Evolutionary conservation across 2,888 invertebrate species (phyloP).

Genomic region (Lydus trimaculatus): DNA sequence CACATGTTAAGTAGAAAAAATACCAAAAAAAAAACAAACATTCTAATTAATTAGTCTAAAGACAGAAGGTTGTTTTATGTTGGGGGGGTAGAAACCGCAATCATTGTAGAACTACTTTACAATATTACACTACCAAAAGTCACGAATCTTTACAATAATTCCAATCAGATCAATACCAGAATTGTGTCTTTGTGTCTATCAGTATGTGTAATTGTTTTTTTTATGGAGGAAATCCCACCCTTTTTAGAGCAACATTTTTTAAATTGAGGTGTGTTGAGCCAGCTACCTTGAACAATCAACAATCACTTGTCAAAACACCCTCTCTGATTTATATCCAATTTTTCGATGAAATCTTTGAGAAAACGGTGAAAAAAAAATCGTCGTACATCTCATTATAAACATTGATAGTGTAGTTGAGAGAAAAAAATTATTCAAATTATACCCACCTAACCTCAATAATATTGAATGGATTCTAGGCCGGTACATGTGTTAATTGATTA

Average conservation of each 20-base stretch:
- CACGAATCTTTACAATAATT: background rate
- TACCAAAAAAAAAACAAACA: too few relatives aligned
- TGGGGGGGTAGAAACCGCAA: background rate
- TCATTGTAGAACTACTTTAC: background rate
- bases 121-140: background rate
- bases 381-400: background rate
- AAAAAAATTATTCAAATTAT: background rate
- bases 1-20: background rate
- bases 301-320: constrained; percentile 6
- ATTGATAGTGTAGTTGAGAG: background rate
- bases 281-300: constrained; percentile 19
- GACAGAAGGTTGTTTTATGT: background rate
- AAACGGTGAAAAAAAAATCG: background rate
- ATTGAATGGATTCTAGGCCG: background rate
- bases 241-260: background rate
- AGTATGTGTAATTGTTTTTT: too few relatives aligned
- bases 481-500: background rate
- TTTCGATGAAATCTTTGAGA: background rate
- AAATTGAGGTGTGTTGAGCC: constrained; percentile 7
- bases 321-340: background rate
- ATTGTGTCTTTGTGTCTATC: background rate
- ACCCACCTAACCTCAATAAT: background rate
- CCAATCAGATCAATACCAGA: background rate
- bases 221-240: background rate
- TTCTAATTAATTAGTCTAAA: background rate